Evolutionary conservation across 2,797 vertebrate genomes (phyloP), one percentile per base, ranked within the genome.

Genomic region (Eulemur rubriventer): DNA sequence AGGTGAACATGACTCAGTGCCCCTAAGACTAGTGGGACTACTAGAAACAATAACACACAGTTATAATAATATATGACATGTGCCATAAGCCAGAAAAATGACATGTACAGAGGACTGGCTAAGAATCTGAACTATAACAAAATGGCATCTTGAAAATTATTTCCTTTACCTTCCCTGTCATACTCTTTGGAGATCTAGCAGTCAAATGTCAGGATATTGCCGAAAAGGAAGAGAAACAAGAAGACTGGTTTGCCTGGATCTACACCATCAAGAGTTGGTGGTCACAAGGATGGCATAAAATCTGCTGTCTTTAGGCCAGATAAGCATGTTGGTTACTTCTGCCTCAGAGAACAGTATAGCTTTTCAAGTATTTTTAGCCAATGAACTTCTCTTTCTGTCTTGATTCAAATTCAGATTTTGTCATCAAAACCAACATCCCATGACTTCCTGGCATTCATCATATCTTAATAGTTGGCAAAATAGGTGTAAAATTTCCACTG

Each of bases 321-420:
- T 75, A 72, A 87, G 12, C 61, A 35, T 61, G 4, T 55, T 65
- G 12, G 5, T 76, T 75, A 72, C 43, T 75, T 93, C 63, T 73
- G 22, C 67, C 79, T 89, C 52, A 16, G 6, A 89, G 38, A 86
- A 89, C 14, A 94, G 6, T 24, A 65, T 2, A 79, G 41, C 48
- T 95, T 87, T 84, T 84, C 91, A 67, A 89, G 38, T 38, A 89
- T 24, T 87, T 43, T 91, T 65, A 80, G 38, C 63, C 72, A 67
- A 41, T 48, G n/a, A 94, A 10, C 14, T 83, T 96, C 65, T 82
- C 18, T 92, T 89, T 86, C 38, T 48, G 9, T 59, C 78, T 89
- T 61, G 18, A 81, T 82, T 38, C 95, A 24, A 92, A 94, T 85
- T 96, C 28, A 38, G 24, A 86, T 90, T 63, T 95, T 81, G 5